Percentiles rank a stretch among this genome's conserved stretches.
Evolutionary conservation across 1,140 invertebrate species (phyloP).

Genomic region (Zaprionus capensis): DNA sequence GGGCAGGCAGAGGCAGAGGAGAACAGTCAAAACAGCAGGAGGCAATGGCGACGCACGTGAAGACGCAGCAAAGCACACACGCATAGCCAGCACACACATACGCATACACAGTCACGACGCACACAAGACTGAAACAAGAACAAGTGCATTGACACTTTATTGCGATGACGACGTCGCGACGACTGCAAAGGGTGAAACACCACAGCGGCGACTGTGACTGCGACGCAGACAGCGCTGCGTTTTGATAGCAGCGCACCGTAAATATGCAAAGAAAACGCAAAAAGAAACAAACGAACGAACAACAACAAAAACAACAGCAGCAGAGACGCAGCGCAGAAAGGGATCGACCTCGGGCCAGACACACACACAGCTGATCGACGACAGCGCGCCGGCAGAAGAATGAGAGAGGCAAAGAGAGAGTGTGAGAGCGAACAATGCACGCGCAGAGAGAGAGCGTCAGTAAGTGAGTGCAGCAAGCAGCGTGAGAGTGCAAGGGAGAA

Average conservation of each 20-base stretch:
- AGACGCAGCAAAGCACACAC: constrained; percentile 75
- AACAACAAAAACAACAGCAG: constrained; percentile 22
- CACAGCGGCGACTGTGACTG: constrained; percentile 28
- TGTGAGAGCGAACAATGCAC: constrained; percentile 17
- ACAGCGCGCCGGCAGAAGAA: constrained; percentile 1
- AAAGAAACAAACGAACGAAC: constrained; percentile 16
- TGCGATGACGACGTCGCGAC: constrained; percentile 49
- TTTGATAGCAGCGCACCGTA: constrained; percentile 65
- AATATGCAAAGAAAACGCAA: constrained; percentile 47
- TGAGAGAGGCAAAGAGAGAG: constrained; percentile 10
- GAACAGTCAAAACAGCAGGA: constrained; percentile 71
- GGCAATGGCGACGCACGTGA: constrained; percentile 72
- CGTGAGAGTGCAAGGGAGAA: constrained; percentile 20
- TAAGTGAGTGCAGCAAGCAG: constrained; percentile 6
- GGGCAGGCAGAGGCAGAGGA: not conserved
- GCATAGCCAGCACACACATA: constrained; percentile 49
- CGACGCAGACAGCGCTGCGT: constrained; percentile 57
- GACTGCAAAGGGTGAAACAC: constrained; percentile 73
- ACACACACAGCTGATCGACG: constrained; percentile 63
- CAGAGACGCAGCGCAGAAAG: constrained; percentile 27
- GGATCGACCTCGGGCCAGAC: constrained; percentile 46
- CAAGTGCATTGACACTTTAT: constrained; percentile 82
- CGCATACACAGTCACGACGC: constrained; percentile 19
- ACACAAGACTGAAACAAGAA: constrained; percentile 70
- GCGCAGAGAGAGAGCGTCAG: not conserved